phyloP scores from a whole-genome alignment of 2,888 invertebrate genomes.

The Miltochrista miniata region DNA sequence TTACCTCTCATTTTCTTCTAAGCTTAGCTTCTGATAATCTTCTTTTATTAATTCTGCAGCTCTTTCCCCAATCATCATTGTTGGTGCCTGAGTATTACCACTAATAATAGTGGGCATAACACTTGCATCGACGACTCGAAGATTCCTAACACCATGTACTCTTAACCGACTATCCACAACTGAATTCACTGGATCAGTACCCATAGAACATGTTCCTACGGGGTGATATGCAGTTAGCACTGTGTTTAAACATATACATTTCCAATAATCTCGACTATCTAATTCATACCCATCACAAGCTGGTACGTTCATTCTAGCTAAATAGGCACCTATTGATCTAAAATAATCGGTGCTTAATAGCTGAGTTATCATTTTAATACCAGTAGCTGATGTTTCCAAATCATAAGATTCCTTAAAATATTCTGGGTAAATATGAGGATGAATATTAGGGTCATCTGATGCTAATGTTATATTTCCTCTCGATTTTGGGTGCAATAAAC shows the following conservation, averaged over 20 bases:
- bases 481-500: conserved; percentile 17
- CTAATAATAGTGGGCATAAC: conserved; percentile 90
- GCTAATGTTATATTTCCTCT: conserved; percentile 15
- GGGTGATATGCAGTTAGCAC: conserved; percentile 85
- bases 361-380: conserved; percentile 11
- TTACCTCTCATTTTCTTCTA: too few relatives aligned
- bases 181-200: conserved; percentile 50
- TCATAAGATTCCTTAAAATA: conserved; percentile 13
- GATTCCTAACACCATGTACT: conserved; percentile 84
- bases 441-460: conserved; percentile 10
- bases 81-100: conserved; percentile 90
- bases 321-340: conserved; percentile 11
- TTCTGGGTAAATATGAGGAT: conserved; percentile 16
- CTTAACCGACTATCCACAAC: conserved; percentile 80
- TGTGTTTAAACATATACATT: conserved; percentile 66
- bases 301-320: conserved; percentile 11
- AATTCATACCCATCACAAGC: conserved; percentile 18
- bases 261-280: conserved; percentile 40
- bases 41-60: conserved; percentile 88
- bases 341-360: conserved; percentile 12
- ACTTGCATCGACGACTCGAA: conserved; percentile 89
- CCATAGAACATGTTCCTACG: conserved; percentile 85
- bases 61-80: conserved; percentile 92
- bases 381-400: conserved; percentile 7
- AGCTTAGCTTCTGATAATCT: conserved; percentile 13